These are phyloP conservation scores for Barnardius zonarius DNA, from an alignment of 2,113 vertebrate species.

Conservation along the genomic window DNA sequence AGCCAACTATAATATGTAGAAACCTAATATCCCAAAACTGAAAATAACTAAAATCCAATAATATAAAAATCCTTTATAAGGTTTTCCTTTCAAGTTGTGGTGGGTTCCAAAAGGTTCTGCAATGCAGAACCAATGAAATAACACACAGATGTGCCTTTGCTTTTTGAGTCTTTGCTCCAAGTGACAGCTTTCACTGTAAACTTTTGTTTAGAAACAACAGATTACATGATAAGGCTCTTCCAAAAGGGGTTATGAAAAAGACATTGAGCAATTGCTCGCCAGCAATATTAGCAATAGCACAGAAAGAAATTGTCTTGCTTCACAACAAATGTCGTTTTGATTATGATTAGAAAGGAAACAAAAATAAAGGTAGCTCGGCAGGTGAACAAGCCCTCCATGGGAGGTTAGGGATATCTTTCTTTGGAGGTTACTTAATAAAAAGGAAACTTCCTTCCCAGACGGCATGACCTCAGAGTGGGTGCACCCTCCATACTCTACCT, in stretches of 20 bases:
- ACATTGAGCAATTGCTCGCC: conserved; percentile 20
- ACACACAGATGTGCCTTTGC: background rate
- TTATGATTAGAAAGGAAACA: background rate
- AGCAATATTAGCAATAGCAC: conserved; percentile 2
- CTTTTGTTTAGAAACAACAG: conserved; percentile 51
- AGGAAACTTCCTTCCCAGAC: background rate
- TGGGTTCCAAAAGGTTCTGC: conserved; percentile 37
- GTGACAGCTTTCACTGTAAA: conserved; percentile 34
- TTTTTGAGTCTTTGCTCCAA: background rate
- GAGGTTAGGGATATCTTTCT: background rate
- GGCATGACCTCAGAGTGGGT: background rate
- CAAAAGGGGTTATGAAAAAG: conserved; percentile 46
- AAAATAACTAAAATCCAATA: conserved; percentile 68
- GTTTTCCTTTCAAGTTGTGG: conserved; percentile 15
- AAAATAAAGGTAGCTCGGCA: background rate
- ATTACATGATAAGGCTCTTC: conserved; percentile 38
- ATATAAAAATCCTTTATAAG: conserved; percentile 51
- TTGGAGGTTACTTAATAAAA: background rate
- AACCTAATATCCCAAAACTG: conserved; percentile 53
- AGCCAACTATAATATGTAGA: conserved; percentile 48
- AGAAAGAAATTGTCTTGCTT: background rate
- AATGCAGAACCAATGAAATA: conserved; percentile 1
- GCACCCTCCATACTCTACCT: background rate
- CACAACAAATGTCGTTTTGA: background rate
- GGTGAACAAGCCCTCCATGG: background rate